Conservation (phyloP, 1,140 invertebrate species). For the Philopotamus ludificatus region DNA sequence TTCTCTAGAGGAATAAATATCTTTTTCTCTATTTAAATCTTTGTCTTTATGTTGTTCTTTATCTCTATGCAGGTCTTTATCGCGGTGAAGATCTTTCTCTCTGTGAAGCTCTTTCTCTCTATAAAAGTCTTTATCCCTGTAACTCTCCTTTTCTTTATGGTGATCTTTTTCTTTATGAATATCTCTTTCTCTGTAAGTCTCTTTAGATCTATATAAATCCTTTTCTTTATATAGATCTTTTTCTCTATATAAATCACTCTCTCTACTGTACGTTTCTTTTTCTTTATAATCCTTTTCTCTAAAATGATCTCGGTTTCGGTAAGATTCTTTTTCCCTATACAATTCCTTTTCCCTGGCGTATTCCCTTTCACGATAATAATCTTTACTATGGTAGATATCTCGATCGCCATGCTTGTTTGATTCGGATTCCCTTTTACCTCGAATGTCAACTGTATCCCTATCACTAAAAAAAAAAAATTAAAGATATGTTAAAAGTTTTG, state of each 20-base stretch:
- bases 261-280: conserved; percentile 46
- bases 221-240: conserved; percentile 49
- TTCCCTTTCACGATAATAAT: conserved; percentile 47
- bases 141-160: conserved; percentile 52
- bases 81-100: conserved; percentile 42
- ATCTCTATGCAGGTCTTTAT: too few relatives aligned
- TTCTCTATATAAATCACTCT: conserved; percentile 43
- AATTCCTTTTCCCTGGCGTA: conserved; percentile 41
- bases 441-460: conserved; percentile 48
- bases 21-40: too few relatives aligned
- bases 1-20: conserved; percentile 13
- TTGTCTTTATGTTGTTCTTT: conserved; percentile 52
- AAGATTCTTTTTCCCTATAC: conserved; percentile 54
- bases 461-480: too few relatives aligned
- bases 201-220: conserved; percentile 46
- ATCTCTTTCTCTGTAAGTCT: conserved; percentile 42
- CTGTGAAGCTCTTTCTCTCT: conserved; percentile 45
- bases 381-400: conserved; percentile 48
- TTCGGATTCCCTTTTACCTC: conserved; percentile 41
- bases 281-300: conserved; percentile 46
- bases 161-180: conserved; percentile 53
- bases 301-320: conserved; percentile 49
- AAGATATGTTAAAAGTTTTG: too few relatives aligned
- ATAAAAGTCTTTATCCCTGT: conserved; percentile 44
- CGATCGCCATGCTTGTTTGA: conserved; percentile 43